phyloP scores from a whole-genome alignment of 2,113 vertebrate genomes.

The Sakesphorus luctuosus region DNA sequence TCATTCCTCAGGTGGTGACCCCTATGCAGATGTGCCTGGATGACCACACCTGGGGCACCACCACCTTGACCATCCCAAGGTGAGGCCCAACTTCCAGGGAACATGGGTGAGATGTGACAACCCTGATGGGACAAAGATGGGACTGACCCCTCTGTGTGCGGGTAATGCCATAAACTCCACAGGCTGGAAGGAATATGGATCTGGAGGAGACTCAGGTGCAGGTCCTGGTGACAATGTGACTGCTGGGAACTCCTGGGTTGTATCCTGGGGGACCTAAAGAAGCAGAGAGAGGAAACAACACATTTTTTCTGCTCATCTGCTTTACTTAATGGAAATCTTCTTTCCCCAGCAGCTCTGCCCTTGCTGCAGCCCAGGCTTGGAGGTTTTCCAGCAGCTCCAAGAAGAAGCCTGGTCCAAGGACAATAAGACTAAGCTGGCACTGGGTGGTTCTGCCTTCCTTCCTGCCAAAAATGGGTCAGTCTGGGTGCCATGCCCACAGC shows the following conservation, averaged over 20 bases:
- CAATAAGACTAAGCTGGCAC: background rate
- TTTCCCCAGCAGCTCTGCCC: background rate
- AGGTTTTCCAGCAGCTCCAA: background rate
- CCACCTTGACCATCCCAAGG: background rate
- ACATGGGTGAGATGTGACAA: fast-evolving
- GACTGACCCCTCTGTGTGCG: background rate
- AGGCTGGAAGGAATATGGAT: background rate
- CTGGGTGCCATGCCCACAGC: too few relatives aligned
- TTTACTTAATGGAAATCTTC: background rate
- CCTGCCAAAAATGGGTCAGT: background rate
- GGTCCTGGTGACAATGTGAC: background rate
- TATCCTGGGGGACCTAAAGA: background rate
- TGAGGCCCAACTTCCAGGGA: background rate
- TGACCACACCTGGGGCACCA: background rate
- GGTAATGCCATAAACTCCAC: background rate
- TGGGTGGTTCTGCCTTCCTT: background rate
- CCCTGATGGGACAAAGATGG: background rate
- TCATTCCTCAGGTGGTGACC: background rate
- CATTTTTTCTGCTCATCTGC: background rate
- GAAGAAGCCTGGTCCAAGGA: background rate
- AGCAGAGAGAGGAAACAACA: background rate
- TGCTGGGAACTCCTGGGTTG: too few relatives aligned
- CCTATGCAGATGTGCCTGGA: fast-evolving
- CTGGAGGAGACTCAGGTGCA: background rate
- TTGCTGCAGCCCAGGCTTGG: background rate